Percentiles rank a stretch among this genome's conserved stretches.
Conservation (phyloP, 2,888 invertebrate species). For the Pycnomerus fuliginosus region DNA sequence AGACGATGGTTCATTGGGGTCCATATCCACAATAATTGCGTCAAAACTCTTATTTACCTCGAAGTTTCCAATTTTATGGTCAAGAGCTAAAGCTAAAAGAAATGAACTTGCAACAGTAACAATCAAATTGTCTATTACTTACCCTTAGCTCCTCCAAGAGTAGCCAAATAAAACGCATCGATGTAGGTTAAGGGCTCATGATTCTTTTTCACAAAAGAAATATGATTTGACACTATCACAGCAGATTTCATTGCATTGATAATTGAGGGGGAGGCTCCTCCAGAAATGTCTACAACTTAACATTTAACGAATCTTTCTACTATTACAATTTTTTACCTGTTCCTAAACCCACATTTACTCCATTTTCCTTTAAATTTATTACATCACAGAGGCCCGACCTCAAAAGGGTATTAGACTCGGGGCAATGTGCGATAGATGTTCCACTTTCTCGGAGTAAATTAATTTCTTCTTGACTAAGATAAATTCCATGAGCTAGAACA, state of each 20-base stretch:
- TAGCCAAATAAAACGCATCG: conserved; percentile 82
- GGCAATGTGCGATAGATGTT: conserved; percentile 80
- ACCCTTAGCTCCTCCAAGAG: conserved; percentile 83
- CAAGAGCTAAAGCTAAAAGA: conserved; percentile 69
- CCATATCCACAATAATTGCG: conserved; percentile 75
- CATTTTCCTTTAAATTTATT: conserved; percentile 60
- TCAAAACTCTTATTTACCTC: conserved; percentile 82
- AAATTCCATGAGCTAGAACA: conserved; percentile 82
- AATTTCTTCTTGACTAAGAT: conserved; percentile 72
- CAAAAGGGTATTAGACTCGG: conserved; percentile 80
- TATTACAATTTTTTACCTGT: conserved; percentile 62
- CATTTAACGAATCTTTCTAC: neutral
- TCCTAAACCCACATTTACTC: conserved; percentile 79
- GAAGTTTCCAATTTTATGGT: conserved; percentile 78
- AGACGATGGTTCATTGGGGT: conserved; percentile 51
- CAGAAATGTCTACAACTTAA: conserved; percentile 70
- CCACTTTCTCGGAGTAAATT: conserved; percentile 60
- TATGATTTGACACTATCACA: conserved; percentile 70
- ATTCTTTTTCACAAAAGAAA: conserved; percentile 56
- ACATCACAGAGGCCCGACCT: conserved; percentile 82
- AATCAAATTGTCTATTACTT: conserved; percentile 22
- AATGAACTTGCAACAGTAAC: neutral
- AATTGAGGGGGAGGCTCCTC: conserved; percentile 76
- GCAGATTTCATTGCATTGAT: conserved; percentile 72
- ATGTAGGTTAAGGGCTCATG: conserved; percentile 63